phyloP scores from a whole-genome alignment of 1,140 invertebrate species.

The Drosophila kanapiae region DNA sequence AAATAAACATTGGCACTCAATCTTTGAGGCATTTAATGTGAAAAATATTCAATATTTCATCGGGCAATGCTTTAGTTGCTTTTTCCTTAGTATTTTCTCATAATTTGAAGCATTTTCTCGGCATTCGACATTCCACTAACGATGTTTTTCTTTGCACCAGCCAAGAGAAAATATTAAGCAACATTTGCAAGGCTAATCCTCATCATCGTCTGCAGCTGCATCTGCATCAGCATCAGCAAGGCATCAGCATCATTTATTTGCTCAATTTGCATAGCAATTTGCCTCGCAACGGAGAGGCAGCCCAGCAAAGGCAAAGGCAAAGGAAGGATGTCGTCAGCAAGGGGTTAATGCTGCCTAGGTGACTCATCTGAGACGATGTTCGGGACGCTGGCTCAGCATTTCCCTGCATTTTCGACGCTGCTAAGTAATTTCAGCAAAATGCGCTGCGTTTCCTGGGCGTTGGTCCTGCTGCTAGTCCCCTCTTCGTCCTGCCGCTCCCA shows the following conservation, averaged over 20 bases:
- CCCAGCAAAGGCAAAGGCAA: neutral
- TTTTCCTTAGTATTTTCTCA: constrained; percentile 1
- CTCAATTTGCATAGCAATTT: constrained; percentile 53
- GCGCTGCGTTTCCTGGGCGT: constrained; percentile 17
- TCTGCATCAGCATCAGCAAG: constrained; percentile 20
- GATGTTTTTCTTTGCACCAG: constrained; percentile 32
- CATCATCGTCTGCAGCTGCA: constrained; percentile 39
- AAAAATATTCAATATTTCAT: constrained; percentile 1
- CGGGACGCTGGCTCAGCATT: constrained; percentile 21
- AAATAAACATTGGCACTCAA: neutral
- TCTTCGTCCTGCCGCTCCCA: neutral
- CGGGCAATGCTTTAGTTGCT: neutral
- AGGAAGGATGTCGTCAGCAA: constrained; percentile 29
- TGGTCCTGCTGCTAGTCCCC: constrained; percentile 2
- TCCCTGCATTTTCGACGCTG: constrained; percentile 23
- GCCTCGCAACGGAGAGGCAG: constrained; percentile 5
- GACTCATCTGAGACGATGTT: constrained; percentile 29
- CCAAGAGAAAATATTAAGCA: constrained; percentile 28
- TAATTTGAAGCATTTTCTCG: constrained; percentile 10
- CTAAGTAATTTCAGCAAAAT: constrained; percentile 37
- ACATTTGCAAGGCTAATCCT: constrained; percentile 48
- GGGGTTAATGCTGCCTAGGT: constrained; percentile 40
- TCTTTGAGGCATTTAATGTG: neutral
- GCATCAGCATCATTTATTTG: constrained; percentile 49
- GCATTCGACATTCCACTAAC: neutral